Evolutionary conservation across 1,140 invertebrate species (phyloP).

Genomic region (Lepidotrigona ventralis): DNA sequence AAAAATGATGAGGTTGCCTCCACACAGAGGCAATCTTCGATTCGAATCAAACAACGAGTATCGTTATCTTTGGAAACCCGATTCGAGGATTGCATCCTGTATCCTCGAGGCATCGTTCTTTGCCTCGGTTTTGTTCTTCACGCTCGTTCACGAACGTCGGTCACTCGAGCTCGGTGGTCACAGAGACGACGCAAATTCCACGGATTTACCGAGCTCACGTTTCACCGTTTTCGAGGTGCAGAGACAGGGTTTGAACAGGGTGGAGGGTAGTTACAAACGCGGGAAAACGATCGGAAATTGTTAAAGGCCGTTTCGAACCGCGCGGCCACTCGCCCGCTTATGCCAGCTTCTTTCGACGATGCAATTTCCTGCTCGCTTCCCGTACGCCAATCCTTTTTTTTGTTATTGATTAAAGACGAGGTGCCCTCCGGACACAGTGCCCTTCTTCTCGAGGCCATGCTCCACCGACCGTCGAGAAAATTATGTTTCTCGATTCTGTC

Average conservation of each 20-base stretch:
- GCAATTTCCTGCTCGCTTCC: conserved; percentile 26
- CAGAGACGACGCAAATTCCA: background rate
- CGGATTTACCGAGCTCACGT: conserved; percentile 16
- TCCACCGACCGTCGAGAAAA: conserved; percentile 6
- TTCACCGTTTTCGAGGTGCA: background rate
- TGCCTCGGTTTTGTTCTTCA: background rate
- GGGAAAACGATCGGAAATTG: conserved; percentile 54
- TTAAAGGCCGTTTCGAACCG: conserved; percentile 33
- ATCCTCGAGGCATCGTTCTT: background rate
- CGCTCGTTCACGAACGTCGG: background rate
- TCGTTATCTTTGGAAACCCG: background rate
- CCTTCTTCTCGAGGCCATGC: background rate
- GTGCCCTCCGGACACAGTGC: background rate
- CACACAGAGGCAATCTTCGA: too few species aligned
- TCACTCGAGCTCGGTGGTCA: conserved; percentile 1
- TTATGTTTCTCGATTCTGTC: background rate
- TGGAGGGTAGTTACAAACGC: background rate
- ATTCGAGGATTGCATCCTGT: background rate
- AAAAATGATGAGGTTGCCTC: background rate
- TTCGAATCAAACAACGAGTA: background rate
- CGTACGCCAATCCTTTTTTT: conserved; percentile 7
- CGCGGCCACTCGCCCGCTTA: background rate
- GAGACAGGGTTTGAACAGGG: conserved; percentile 10
- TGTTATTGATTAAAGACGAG: conserved; percentile 29
- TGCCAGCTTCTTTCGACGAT: conserved; percentile 32